Percentiles rank a stretch among this genome's conserved stretches.
These are phyloP conservation scores for Brassicogethes aeneus DNA, from an alignment of 2,888 invertebrate genomes.

Conservation along the genomic window DNA sequence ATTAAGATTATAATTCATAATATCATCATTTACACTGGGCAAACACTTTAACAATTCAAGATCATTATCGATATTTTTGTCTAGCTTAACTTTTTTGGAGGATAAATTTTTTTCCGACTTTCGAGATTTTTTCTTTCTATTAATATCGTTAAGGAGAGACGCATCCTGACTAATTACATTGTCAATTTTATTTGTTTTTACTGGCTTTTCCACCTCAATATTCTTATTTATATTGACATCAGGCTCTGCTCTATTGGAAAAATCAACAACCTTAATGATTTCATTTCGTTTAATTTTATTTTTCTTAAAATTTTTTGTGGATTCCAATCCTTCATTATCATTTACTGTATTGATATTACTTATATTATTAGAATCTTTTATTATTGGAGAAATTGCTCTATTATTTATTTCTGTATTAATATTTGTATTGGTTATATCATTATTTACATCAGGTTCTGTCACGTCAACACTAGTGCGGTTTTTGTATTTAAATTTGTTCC, in stretches of 20 bases:
- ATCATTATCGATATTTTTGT: conserved; percentile 19
- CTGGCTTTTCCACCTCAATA: too few relatives aligned
- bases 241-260: too few relatives aligned
- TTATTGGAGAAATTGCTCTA: too few relatives aligned
- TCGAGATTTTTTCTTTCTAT: conserved; percentile 4
- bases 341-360: conserved; percentile 1
- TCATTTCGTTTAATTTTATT: conserved; percentile 16
- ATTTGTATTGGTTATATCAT: neutral
- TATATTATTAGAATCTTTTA: neutral
- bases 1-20: conserved; percentile 25
- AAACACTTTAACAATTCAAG: conserved; percentile 22
- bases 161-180: conserved; percentile 6
- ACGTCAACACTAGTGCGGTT: too few relatives aligned
- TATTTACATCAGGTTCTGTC: conserved; percentile 3
- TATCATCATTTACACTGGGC: conserved; percentile 27
- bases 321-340: conserved; percentile 13
- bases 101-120: conserved; percentile 12
- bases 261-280: too few relatives aligned
- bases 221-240: too few relatives aligned
- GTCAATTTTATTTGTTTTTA: too few relatives aligned
- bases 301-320: conserved; percentile 16
- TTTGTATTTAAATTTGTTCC: too few relatives aligned
- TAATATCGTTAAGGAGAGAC: neutral
- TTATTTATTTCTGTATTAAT: conserved; percentile 2
- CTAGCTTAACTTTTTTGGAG: conserved; percentile 18